Percentiles rank a stretch among this genome's conserved stretches.
phyloP scores from a whole-genome alignment of 2,113 vertebrate species.

The Brachypodius melanocephalos region DNA sequence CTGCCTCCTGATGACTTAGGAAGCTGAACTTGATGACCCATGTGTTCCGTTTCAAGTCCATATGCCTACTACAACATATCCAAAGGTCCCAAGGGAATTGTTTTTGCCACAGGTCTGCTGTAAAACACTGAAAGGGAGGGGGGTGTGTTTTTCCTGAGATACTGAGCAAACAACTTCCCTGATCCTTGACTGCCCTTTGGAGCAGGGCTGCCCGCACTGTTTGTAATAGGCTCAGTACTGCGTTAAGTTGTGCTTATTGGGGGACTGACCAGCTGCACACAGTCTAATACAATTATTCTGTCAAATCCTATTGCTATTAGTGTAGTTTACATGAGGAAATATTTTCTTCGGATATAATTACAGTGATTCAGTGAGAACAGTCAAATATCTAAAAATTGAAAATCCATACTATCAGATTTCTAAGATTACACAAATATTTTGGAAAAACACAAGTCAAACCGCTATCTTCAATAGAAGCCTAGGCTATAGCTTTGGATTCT shows the following conservation, averaged over 20 bases:
- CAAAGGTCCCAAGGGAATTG: neutral
- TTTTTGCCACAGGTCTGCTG: rapidly evolving
- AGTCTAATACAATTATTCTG: conserved; percentile 26
- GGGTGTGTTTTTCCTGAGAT: neutral
- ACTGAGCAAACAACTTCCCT: neutral
- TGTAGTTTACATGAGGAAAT: neutral
- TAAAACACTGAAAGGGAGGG: neutral
- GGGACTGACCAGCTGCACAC: neutral
- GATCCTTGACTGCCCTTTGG: conserved; percentile 22
- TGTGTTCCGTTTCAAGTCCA: neutral
- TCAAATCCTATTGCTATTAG: neutral
- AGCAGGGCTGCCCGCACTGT: neutral
- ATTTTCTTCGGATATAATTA: neutral
- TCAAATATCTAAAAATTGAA: neutral
- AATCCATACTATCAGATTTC: neutral
- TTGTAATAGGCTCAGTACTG: conserved; percentile 35
- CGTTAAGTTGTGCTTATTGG: neutral
- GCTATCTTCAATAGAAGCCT: neutral
- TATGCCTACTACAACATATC: neutral
- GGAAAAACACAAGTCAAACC: neutral
- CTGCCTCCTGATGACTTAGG: neutral
- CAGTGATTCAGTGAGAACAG: neutral
- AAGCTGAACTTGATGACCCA: neutral
- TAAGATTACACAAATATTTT: neutral
- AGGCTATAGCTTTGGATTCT: neutral